Evolutionary conservation across 2,888 invertebrate genomes (phyloP).

Genomic region (Lasioglossum pauxillum): DNA sequence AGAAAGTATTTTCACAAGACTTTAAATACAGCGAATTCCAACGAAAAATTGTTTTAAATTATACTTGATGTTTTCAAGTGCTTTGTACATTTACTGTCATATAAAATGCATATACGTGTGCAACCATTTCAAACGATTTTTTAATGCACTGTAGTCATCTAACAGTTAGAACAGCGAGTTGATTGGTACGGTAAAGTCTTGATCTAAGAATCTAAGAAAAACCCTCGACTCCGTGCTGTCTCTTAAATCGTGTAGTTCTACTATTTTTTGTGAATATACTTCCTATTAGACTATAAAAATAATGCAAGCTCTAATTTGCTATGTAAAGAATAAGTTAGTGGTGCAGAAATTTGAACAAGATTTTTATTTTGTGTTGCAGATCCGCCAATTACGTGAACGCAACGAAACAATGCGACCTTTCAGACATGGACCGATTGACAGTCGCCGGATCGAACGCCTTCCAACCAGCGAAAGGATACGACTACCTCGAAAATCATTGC

Average conservation of each 20-base stretch:
- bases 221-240: too few relatives aligned
- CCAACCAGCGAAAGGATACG: constrained; percentile 87
- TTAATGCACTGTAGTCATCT: neutral
- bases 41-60: too few relatives aligned
- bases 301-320: neutral
- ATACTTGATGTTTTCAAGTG: neutral
- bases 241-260: too few relatives aligned
- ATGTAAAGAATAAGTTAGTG: neutral
- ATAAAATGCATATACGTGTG: neutral
- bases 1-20: neutral
- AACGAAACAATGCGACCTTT: constrained; percentile 94
- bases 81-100: neutral
- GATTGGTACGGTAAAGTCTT: too few relatives aligned
- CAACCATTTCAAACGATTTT: neutral
- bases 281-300: neutral
- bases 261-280: too few relatives aligned
- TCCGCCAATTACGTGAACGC: constrained; percentile 95
- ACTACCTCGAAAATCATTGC: constrained; percentile 97
- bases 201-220: too few relatives aligned
- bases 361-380: constrained; percentile 85
- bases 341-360: neutral
- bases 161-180: neutral
- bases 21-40: too few relatives aligned
- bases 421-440: constrained; percentile 96
- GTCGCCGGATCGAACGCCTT: constrained; percentile 93